Evolutionary conservation across 2,888 invertebrate genomes (phyloP).

Genomic region (Athalia rosae): DNA sequence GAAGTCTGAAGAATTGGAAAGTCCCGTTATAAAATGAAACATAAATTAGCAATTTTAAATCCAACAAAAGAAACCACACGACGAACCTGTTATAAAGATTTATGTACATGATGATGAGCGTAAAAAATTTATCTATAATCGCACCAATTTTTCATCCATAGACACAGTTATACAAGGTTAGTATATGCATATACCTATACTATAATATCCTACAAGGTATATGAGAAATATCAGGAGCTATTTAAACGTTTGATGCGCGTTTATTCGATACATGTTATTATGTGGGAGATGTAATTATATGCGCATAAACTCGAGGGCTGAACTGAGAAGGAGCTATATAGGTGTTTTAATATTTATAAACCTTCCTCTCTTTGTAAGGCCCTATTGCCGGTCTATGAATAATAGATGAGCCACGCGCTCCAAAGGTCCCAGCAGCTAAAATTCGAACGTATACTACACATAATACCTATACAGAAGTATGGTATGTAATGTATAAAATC

Average conservation of each 20-base stretch:
- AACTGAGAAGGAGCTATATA: slow-evolving; percentile 9
- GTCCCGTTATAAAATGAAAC: too few species aligned
- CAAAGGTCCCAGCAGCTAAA: slow-evolving; percentile 22
- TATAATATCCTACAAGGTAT: neutral
- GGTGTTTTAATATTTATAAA: slow-evolving; percentile 39
- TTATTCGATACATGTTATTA: slow-evolving; percentile 22
- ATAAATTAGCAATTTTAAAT: too few species aligned
- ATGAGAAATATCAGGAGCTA: neutral
- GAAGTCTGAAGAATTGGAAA: too few species aligned
- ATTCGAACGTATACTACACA: neutral
- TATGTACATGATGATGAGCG: too few species aligned
- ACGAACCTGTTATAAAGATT: too few species aligned
- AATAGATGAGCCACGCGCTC: slow-evolving; percentile 19
- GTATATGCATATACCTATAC: too few species aligned
- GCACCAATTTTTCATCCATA: too few species aligned
- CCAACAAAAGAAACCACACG: too few species aligned
- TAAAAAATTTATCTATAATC: too few species aligned
- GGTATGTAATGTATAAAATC: neutral
- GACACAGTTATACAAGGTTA: too few species aligned
- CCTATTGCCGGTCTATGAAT: slow-evolving; percentile 29
- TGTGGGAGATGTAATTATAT: slow-evolving; percentile 26
- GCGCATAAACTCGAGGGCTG: slow-evolving; percentile 13
- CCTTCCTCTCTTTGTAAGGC: slow-evolving; percentile 10
- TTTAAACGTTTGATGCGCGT: neutral
- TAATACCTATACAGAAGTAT: neutral